Evolutionary conservation across 64 coral and sea anemone species (phyloP).

Genomic region (Pocillopora verrucosa): DNA sequence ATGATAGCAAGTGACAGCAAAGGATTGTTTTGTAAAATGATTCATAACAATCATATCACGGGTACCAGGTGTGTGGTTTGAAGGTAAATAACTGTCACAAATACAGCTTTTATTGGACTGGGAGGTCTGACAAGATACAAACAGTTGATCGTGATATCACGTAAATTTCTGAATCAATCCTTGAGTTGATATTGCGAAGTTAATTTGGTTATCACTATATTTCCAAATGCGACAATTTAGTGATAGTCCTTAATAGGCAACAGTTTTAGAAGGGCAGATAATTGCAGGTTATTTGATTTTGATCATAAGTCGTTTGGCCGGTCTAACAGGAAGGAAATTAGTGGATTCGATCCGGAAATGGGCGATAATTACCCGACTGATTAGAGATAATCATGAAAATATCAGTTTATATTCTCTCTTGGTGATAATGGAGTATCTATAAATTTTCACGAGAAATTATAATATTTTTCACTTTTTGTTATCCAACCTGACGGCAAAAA

Average conservation of each 20-base stretch:
- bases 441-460: too few relatives aligned
- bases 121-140: not conserved
- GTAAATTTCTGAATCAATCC: not conserved
- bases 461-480: too few relatives aligned
- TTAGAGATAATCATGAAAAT: too few relatives aligned
- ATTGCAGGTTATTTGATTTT: not conserved
- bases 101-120: not conserved
- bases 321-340: not conserved
- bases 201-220: not conserved
- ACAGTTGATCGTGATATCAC: not conserved
- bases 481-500: too few relatives aligned
- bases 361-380: too few relatives aligned
- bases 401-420: too few relatives aligned
- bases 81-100: constrained; percentile 1
- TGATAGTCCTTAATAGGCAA: not conserved
- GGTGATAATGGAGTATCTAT: too few relatives aligned
- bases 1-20: constrained; percentile 15
- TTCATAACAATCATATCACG: constrained; percentile 22
- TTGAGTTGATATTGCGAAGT: not conserved
- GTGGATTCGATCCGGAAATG: too few relatives aligned
- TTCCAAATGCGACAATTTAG: constrained; percentile 5
- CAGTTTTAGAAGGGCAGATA: not conserved
- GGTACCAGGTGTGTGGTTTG: constrained; percentile 3
- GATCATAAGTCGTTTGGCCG: not conserved
- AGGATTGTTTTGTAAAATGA: constrained; percentile 28